Percentiles rank a stretch among this genome's conserved stretches.
Evolutionary conservation across 2,113 vertebrate species (phyloP).

Genomic region (Pontoporia blainvillei): DNA sequence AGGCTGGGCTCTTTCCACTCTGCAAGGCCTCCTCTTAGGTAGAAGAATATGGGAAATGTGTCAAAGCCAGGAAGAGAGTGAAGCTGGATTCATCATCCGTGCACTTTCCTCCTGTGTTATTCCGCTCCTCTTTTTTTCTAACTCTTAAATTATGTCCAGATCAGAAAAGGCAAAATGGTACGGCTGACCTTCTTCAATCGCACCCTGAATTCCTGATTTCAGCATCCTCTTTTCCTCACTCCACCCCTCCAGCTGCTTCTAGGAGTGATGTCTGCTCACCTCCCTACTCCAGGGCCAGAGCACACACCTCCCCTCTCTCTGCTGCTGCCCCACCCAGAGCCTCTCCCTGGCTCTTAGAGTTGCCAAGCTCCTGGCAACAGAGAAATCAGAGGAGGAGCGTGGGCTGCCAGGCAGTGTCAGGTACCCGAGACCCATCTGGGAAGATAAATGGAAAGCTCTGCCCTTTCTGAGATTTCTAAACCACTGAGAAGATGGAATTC

Average conservation of each 20-base stretch:
- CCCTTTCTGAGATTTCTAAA: background rate
- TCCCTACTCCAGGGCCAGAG: background rate
- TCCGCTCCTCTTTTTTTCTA: background rate
- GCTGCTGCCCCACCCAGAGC: background rate
- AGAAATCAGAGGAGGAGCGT: conserved; percentile 26
- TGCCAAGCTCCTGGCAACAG: conserved; percentile 31
- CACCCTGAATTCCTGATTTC: background rate
- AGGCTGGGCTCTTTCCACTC: background rate
- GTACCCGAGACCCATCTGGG: background rate
- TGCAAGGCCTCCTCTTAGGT: background rate
- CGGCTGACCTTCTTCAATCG: background rate
- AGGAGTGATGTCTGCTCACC: background rate
- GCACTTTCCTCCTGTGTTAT: background rate
- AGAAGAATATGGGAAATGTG: background rate
- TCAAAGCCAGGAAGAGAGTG: background rate
- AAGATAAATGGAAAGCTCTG: background rate
- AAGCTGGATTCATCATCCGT: background rate
- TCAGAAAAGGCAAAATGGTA: background rate
- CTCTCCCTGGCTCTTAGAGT: background rate
- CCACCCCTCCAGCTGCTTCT: background rate
- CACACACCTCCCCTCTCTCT: background rate
- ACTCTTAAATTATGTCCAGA: background rate
- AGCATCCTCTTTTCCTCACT: background rate
- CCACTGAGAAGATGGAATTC: conserved; percentile 34
- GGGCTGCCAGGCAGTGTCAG: conserved; percentile 40